These are phyloP conservation scores for Helicolenus hilgendorfi DNA, from an alignment of 2,797 vertebrate genomes.

Conservation along the genomic window DNA sequence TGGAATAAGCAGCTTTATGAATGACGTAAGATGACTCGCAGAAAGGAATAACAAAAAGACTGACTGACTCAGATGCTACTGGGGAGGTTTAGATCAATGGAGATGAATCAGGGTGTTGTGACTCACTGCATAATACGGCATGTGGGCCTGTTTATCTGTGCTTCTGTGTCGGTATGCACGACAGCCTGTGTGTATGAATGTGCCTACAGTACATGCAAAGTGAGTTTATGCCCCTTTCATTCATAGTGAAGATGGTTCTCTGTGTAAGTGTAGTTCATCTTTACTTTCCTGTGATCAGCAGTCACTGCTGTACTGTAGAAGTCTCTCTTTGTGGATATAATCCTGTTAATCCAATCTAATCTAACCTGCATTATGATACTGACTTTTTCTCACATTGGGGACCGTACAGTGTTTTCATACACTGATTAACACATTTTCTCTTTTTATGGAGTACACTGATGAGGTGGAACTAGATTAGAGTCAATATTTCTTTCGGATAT, in stretches of 20 bases:
- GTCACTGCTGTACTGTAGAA: neutral
- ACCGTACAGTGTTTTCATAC: constrained; percentile 8
- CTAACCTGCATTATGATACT: constrained; percentile 16
- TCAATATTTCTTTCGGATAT: neutral
- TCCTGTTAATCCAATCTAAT: constrained; percentile 32
- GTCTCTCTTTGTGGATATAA: constrained; percentile 24
- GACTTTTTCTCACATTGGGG: constrained; percentile 2
- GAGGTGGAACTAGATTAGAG: neutral
- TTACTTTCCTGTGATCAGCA: neutral
- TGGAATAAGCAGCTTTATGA: constrained; percentile 66
- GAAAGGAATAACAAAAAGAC: constrained; percentile 45
- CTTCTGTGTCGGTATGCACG: neutral
- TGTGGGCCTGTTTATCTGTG: neutral
- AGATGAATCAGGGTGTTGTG: constrained; percentile 54
- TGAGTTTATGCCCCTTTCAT: neutral
- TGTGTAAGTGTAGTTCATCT: neutral
- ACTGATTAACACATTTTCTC: neutral
- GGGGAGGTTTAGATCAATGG: constrained; percentile 64
- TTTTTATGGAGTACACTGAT: neutral
- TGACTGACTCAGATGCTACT: constrained; percentile 51
- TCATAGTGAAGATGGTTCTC: neutral
- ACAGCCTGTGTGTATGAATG: neutral
- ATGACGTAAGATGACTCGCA: constrained; percentile 66
- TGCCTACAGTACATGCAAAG: constrained; percentile 2
- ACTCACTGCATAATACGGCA: constrained; percentile 52